Evolutionary conservation across 64 coral and sea anemone species (phyloP), one percentile per base, ranked within the genome.

Genomic region (Montipora sp.): DNA sequence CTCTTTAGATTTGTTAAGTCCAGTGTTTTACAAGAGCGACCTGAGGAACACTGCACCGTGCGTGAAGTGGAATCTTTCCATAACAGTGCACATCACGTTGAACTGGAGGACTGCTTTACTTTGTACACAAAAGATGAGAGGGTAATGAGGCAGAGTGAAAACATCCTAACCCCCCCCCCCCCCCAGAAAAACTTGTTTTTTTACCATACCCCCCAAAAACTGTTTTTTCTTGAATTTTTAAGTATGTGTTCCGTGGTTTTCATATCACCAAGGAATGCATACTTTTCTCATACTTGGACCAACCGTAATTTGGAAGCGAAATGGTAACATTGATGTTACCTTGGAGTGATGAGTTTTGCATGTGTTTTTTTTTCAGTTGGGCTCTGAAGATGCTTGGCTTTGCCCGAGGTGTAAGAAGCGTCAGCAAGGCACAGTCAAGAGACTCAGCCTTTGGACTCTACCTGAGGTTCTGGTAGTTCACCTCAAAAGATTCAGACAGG

Each of bases 381-480:
- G 96, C 24, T 57, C 83, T 79, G 96, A 95, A 65, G 96, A 98
- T 93, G 96, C 96, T 51, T 98, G 96, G 96, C 90, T 92, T 71
- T 98, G 96, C 74, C 96, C 96, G 57, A 83, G 85, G 47, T 98
- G 96, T 57, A 94, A 98, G 77, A 94, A 95, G 68, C 79, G 79
- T 18, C 96, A 98, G 24, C 96, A 98, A 78, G 96, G 93, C 60
- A 95, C 96, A 67, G 87, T 98, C 20, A 98, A 98, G 47, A 83
- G 80, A 9, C 75, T 98, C 19, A 94, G 93, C 36, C 80, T 98
- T 12, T 95, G 93, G 93, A 83, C 90, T 15, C 89, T 98, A n/a
- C 96, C 96, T n/a, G 96, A 98, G 21, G 96, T 98, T 16, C 83
- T 98, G 44, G 87, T 98, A 16, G 86, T 98, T 59, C 96, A 98